Conservation (phyloP, 2,113 vertebrate genomes). For the Hemibagrus wyckioides region DNA sequence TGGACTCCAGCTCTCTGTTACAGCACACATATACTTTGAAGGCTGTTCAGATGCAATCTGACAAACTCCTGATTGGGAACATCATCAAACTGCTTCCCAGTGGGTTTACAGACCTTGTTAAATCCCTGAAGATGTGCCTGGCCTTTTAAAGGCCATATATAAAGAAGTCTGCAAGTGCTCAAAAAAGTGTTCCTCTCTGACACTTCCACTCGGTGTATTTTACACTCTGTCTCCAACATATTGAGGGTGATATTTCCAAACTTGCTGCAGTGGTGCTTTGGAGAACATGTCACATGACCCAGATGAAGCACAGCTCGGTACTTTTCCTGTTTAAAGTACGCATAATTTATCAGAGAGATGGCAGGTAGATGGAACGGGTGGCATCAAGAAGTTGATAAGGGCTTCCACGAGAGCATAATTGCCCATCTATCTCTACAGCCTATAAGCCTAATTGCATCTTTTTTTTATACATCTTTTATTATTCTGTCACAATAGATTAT, state of each 20-base stretch:
- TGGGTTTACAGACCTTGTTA: slow-evolving; percentile 16
- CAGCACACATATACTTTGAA: background rate
- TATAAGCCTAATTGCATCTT: slow-evolving; percentile 62
- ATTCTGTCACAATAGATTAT: slow-evolving; percentile 71
- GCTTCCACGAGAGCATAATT: slow-evolving; percentile 62
- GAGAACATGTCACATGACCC: slow-evolving; percentile 33
- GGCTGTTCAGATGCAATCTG: slow-evolving; percentile 2
- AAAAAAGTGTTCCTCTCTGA: background rate
- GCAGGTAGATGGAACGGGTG: slow-evolving; percentile 56
- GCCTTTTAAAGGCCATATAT: background rate
- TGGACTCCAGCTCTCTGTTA: background rate
- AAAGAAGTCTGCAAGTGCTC: background rate
- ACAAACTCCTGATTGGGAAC: slow-evolving; percentile 2
- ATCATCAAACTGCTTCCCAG: slow-evolving; percentile 12
- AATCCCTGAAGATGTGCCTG: background rate
- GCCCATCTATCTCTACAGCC: slow-evolving; percentile 66
- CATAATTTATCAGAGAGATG: slow-evolving; percentile 61
- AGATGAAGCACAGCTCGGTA: slow-evolving; percentile 46
- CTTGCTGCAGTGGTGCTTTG: slow-evolving; percentile 2
- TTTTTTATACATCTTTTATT: slow-evolving; percentile 67
- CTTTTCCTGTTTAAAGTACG: slow-evolving; percentile 54
- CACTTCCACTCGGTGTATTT: background rate
- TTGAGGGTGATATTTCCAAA: background rate
- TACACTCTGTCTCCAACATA: background rate
- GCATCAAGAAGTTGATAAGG: slow-evolving; percentile 60